Percentiles rank a stretch among this genome's conserved stretches.
These are phyloP conservation scores for Brachyopa scutellaris DNA, from an alignment of 2,888 invertebrate species.

Conservation along the genomic window DNA sequence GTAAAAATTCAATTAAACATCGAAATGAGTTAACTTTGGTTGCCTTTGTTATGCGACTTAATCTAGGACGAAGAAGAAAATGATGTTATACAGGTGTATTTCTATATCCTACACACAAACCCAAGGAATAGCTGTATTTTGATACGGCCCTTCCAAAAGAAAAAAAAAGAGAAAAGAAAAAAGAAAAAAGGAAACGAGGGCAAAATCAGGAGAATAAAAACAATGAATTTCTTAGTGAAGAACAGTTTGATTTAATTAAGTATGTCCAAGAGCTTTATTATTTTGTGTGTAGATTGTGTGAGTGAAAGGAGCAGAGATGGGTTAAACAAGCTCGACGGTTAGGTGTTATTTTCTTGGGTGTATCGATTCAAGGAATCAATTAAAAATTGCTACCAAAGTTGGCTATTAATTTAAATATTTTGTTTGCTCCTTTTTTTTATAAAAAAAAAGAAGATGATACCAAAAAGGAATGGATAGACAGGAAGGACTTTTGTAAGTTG, in stretches of 20 bases:
- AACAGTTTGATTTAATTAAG: conserved; percentile 65
- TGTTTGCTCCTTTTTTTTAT: neutral
- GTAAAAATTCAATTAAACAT: conserved; percentile 67
- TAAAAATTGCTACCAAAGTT: conserved; percentile 47
- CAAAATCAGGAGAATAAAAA: conserved; percentile 34
- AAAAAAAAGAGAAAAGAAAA: neutral
- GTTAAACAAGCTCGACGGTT: neutral
- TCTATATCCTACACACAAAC: too few relatives aligned
- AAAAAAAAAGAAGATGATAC: neutral
- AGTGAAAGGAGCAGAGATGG: neutral
- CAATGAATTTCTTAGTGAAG: conserved; percentile 37
- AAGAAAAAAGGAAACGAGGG: conserved; percentile 1
- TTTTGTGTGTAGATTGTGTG: too few relatives aligned
- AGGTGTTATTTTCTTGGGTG: conserved; percentile 4
- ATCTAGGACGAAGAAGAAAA: neutral
- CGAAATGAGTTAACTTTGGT: conserved; percentile 51
- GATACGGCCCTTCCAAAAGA: too few relatives aligned
- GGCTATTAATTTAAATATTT: neutral
- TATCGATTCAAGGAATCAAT: conserved; percentile 51
- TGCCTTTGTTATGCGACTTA: neutral
- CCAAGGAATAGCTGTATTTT: too few relatives aligned
- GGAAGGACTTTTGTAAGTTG: conserved; percentile 6
- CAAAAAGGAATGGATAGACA: neutral
- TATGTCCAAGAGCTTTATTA: conserved; percentile 32
- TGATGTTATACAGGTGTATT: neutral